Evolutionary conservation across 2,888 invertebrate genomes (phyloP).

Genomic region (Tachina grossa): DNA sequence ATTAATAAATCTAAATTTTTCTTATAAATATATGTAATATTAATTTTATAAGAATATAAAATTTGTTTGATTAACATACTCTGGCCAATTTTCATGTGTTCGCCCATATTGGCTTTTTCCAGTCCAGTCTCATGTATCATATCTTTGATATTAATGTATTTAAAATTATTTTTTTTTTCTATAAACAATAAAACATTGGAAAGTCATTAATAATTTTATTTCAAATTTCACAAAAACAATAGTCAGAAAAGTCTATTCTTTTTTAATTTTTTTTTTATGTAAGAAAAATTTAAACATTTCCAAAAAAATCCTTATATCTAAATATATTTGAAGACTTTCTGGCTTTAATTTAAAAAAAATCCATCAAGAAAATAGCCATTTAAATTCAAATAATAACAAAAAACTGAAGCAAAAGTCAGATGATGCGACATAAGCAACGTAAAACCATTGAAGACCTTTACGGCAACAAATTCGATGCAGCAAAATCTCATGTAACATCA

Average conservation of each 20-base stretch:
- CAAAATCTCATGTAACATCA: constrained; percentile 70
- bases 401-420: constrained; percentile 62
- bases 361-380: neutral
- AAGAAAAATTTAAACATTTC: constrained; percentile 6
- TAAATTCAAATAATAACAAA: neutral
- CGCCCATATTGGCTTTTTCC: too few species aligned
- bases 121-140: too few species aligned
- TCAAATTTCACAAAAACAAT: constrained; percentile 18
- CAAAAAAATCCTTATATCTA: neutral
- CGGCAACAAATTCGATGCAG: constrained; percentile 75
- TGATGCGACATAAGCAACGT: constrained; percentile 78
- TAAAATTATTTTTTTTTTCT: neutral
- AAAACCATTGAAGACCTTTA: constrained; percentile 80
- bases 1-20: too few species aligned
- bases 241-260: constrained; percentile 17
- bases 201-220: constrained; percentile 6
- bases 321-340: neutral
- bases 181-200: neutral
- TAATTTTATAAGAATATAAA: too few species aligned
- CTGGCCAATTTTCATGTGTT: too few species aligned
- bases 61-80: too few species aligned
- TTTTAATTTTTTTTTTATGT: neutral
- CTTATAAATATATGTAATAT: too few species aligned
- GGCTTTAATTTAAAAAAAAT: neutral
- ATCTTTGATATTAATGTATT: too few species aligned